phyloP scores from a whole-genome alignment of 2,888 invertebrate species.

The Parnassius glacialis region DNA sequence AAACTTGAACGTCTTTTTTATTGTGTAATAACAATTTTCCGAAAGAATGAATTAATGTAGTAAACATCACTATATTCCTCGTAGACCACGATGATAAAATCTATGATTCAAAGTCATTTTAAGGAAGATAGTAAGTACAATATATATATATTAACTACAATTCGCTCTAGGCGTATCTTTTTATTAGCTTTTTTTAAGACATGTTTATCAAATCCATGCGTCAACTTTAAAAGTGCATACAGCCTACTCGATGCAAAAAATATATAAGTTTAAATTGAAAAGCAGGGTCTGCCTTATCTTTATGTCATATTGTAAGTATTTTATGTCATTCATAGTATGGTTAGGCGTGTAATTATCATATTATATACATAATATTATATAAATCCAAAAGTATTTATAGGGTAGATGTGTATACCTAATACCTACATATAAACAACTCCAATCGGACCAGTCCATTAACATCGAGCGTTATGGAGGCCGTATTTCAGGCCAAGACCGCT shows the following conservation, averaged over 20 bases:
- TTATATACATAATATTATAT: slow-evolving; percentile 2
- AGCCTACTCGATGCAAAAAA: slow-evolving; percentile 34
- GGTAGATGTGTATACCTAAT: slow-evolving; percentile 28
- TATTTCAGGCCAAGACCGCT: slow-evolving; percentile 62
- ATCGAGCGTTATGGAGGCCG: slow-evolving; percentile 66
- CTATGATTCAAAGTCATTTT: no score
- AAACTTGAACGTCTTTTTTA: no score
- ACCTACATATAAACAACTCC: slow-evolving; percentile 44
- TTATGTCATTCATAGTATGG: slow-evolving; percentile 26
- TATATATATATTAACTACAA: no score
- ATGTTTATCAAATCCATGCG: slow-evolving; percentile 4
- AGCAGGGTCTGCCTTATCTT: slow-evolving; percentile 14
- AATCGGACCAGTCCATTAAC: slow-evolving; percentile 64
- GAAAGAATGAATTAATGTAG: no score
- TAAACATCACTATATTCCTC: no score
- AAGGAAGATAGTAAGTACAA: no score
- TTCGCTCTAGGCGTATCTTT: no score
- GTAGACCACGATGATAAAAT: no score
- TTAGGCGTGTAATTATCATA: slow-evolving; percentile 5
- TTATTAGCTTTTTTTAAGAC: not conserved
- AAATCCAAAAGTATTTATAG: slow-evolving; percentile 22
- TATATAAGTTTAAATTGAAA: slow-evolving; percentile 8
- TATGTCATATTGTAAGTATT: slow-evolving; percentile 17
- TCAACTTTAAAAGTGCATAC: slow-evolving; percentile 28
- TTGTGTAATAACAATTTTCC: no score